Base-by-base conservation (phyloP, 2,113 vertebrate species). In the Notarius quadriscutis region DNA sequence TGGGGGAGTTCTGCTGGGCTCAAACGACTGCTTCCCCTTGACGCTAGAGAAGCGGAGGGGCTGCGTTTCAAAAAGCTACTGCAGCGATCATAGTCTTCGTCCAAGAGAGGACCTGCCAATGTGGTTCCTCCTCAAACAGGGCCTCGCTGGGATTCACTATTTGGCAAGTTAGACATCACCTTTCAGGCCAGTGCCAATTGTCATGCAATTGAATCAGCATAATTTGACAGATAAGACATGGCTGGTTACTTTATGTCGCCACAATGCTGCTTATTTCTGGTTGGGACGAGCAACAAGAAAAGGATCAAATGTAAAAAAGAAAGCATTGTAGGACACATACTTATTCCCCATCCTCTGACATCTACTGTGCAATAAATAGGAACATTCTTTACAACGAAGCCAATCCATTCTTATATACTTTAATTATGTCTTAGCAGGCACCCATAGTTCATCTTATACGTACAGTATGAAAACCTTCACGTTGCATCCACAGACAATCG, bases 171-270 rank as follows among this genome's bases (percentile, higher is more conserved):
- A 74, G 87, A 90, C 87, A 87, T 69, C 71, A 83, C 86, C 81
- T 65, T 87, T 83, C 86, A 78, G 86, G 41, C 82, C 83, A 65
- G 62, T 88, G 85, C 81, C 75, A 84, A 86, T 69, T 87, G 87
- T 84, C 89, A 88, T 77, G 81, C 89, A 86, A 89, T 74, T 83
- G 84, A 86, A 86, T 89, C 88, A 89, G 81, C 85, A 86, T 78
- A 89, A 86, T 89, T 83, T 89, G 88, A 81, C 72, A 86, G 84
- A 77, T 83, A 78, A 78, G 88, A 55, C 84, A 55, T 25, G 55
- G 48, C 62, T 86, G 60, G 77, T 74, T 87, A 75, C 74, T 67
- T 87, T 89, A 81, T 87, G 83, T 87, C 57, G 60, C 79, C 80
- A 53, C 71, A 53, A 75, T 78, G 69, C 86, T 81, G 83, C 58